A percentile compares a stretch with the other conserved stretches of the same genome.
phyloP scores from a whole-genome alignment of 2,113 vertebrate genomes.

The Dipodomys merriami region DNA sequence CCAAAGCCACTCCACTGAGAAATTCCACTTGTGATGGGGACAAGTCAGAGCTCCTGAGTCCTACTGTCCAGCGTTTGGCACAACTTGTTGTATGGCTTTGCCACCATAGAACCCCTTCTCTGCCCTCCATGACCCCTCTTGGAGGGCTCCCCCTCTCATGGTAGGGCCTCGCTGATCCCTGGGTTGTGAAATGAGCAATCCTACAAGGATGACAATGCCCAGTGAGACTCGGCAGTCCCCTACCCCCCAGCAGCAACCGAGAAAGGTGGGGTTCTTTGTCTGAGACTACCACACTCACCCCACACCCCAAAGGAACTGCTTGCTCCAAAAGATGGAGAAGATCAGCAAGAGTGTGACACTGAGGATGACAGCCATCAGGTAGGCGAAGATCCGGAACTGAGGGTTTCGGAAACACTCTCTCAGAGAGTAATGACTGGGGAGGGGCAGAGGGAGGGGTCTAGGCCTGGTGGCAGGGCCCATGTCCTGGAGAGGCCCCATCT shows the following conservation, averaged over 20 bases:
- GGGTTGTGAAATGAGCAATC: background rate
- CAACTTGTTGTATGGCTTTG: background rate
- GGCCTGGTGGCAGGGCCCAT: background rate
- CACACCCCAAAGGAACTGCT: constrained; percentile 75
- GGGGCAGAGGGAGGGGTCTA: background rate
- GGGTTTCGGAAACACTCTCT: constrained; percentile 76
- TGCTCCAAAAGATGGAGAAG: constrained; percentile 84
- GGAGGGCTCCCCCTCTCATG: background rate
- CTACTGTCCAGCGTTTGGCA: constrained; percentile 59
- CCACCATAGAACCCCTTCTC: background rate
- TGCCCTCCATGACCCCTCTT: background rate
- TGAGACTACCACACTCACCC: constrained; percentile 53
- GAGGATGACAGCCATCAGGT: constrained; percentile 80
- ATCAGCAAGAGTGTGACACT: constrained; percentile 77
- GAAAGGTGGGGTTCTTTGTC: background rate
- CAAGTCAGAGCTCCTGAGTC: background rate
- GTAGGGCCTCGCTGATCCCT: background rate
- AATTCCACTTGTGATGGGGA: background rate
- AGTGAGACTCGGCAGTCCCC: background rate
- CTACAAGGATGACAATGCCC: background rate
- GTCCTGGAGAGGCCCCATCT: background rate
- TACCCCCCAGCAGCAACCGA: background rate
- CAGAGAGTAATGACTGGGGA: constrained; percentile 59
- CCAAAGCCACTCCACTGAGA: constrained; percentile 30
- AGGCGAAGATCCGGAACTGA: constrained; percentile 80